phyloP scores from a whole-genome alignment of 1,140 invertebrate species.

The Trichoplusia ni region DNA sequence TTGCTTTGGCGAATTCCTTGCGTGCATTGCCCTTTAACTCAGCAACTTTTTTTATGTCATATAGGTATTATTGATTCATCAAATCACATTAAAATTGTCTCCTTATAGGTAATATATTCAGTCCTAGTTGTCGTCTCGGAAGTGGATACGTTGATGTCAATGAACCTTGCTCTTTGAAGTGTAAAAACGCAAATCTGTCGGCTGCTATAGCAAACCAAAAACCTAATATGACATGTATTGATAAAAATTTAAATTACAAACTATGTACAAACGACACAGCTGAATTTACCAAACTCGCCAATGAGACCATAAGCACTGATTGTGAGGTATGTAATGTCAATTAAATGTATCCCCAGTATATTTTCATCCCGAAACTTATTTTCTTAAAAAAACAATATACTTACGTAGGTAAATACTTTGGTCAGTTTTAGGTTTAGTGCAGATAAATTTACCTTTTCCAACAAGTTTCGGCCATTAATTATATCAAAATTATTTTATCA shows the following conservation, averaged over 20 bases:
- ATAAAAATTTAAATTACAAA: slow-evolving; percentile 47
- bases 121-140: slow-evolving; percentile 52
- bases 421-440: too few relatives aligned
- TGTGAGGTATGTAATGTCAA: slow-evolving; percentile 44
- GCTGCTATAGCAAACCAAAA: slow-evolving; percentile 37
- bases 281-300: slow-evolving; percentile 28
- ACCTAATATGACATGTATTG: slow-evolving; percentile 54
- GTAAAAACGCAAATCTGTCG: slow-evolving; percentile 42
- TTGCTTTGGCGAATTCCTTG: too few relatives aligned
- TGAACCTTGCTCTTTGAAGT: slow-evolving; percentile 56
- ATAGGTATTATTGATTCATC: too few relatives aligned
- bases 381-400: too few relatives aligned
- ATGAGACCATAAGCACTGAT: slow-evolving; percentile 24
- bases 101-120: slow-evolving; percentile 53
- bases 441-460: too few relatives aligned
- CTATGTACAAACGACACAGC: slow-evolving; percentile 38
- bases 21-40: too few relatives aligned
- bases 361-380: too few relatives aligned
- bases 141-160: slow-evolving; percentile 55
- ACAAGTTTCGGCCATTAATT: too few relatives aligned
- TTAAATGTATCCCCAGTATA: neutral
- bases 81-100: slow-evolving; percentile 1
- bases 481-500: too few relatives aligned
- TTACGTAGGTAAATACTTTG: too few relatives aligned
- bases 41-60: neutral